Base-by-base conservation (phyloP, 1,140 invertebrate species). In the Heterodera carotae region DNA sequence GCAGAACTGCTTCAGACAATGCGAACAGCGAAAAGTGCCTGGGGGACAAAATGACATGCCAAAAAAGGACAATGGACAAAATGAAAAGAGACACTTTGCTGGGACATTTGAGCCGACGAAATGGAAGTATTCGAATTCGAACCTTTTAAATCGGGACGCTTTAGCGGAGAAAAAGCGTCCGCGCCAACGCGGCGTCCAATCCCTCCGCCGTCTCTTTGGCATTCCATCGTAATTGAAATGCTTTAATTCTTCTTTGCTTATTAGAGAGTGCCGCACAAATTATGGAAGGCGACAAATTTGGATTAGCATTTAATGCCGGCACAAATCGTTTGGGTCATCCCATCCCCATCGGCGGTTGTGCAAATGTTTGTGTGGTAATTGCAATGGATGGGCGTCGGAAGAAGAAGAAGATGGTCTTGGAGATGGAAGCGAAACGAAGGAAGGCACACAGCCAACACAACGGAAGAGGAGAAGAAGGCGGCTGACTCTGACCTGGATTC, bases 1-100 rank as follows among this genome's bases (percentile, higher is more conserved):
- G 67, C 85, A 86, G 76, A 86, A 86, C 18, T 84, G 75, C 79
- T 86, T 86, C 7, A 77, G 39, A 43, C 85, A 86, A 56, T 85
- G 77, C 31, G 85, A 85, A 73, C 85, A 86, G 36, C 83, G 86
- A 75, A 86, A 86, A 66, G 39, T 62, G 43, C 76, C 76, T 78
- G 39, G 0, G 10, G 36, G 36, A 22, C 36, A 39, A 39, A 39
- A 39, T 39, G 36, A 39, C n/a, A n/a, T 4, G 36, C 36, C 36
- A 39, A 39, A 39, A 39, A 39, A 39, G 10, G 10, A 39, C 4
- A 4, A 39, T 39, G 4, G 36, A 10, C 56, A 75, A 27, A 29
- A 29, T 27, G 53, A 69, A 25, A 12, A 22, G n/a, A n/a, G n/a
- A n/a, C n/a, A n/a, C n/a, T n/a, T n/a, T n/a, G 22, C 25, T 70